Base-by-base conservation (phyloP, 53 echinoderm and acorn worm genomes). In the Antedon mediterranea region DNA sequence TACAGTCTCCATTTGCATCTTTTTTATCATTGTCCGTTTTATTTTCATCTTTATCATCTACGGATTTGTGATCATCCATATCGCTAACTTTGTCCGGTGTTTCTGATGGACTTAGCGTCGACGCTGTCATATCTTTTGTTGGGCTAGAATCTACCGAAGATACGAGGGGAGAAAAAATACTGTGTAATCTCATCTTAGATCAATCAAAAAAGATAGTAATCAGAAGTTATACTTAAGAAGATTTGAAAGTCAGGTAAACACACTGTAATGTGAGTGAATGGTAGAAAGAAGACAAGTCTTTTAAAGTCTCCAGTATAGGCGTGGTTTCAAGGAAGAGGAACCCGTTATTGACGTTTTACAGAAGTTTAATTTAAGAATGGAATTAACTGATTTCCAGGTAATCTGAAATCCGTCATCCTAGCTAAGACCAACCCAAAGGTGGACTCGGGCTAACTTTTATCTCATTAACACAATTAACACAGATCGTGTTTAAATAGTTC, bases 1-100 rank as follows among this genome's bases (percentile, higher is more conserved):
- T 83, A 42, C 77, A 84, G 23, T 84, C 81, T 15, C 77, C 73
- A 31, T 83, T 84, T 9, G 84, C 88, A 74, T 88, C 88, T 30
- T 79, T 76, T 34, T 78, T 88, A 75, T 92, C 90, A 70, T 81
- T 90, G 33, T 91, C 91, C 13, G 20, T 29, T 76, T 76, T 76
- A 23, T 33, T 34, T 28, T 76, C 34, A 33, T 76, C 76, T 28
- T 76, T 34, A 32, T 32, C 76, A 32, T 76, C 76, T 34, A 28
- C 57, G 2, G 57, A 57, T 57, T 57, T 33, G 20, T 30, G 31
- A 31, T 30, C 74, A 14, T 76, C 76, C 76, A 28, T 34, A 26
- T 28, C 34, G 28, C 34, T 76, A 26, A 57, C 57, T 57, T 57
- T 57, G 57, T 57, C 57, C 23, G 57, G 57, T 15, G 57, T 57